Evolutionary conservation across 92 coral and sea anemone genomes (phyloP).

Genomic region (Porites divaricata): DNA sequence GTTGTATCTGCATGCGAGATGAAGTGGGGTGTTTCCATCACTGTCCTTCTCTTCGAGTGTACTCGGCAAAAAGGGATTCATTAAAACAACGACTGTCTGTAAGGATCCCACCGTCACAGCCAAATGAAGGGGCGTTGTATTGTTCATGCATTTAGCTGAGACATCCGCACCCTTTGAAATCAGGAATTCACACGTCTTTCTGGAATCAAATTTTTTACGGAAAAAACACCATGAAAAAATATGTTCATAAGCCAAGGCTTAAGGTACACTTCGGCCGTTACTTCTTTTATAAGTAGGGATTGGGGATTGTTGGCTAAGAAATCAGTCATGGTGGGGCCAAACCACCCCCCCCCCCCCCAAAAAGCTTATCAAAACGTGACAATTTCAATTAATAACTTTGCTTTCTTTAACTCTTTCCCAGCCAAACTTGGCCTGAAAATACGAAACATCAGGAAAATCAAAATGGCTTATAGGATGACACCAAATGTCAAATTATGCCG

Average conservation of each 20-base stretch:
- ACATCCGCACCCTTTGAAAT: conserved; percentile 52
- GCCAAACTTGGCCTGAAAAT: no score
- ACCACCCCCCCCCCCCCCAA: no score
- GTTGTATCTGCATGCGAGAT: conserved; percentile 54
- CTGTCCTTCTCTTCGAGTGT: conserved; percentile 52
- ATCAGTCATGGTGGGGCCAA: no score
- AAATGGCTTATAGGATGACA: no score
- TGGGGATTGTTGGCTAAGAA: no score
- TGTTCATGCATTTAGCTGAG: conserved; percentile 14
- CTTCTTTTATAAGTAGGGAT: no score
- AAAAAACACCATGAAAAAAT: no score
- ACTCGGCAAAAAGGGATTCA: conserved; percentile 20
- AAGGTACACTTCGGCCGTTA: not conserved
- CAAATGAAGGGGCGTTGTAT: conserved; percentile 71
- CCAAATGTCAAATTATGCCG: no score
- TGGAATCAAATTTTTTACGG: not conserved
- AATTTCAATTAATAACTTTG: no score
- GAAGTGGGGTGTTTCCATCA: conserved; percentile 58
- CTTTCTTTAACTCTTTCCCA: no score
- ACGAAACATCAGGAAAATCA: no score
- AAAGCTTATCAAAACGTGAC: no score
- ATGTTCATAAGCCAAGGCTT: not conserved
- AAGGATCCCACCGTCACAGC: conserved; percentile 72
- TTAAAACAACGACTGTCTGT: conserved; percentile 50
- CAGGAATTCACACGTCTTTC: conserved; percentile 71